Percentiles rank a stretch among this genome's conserved stretches.
Conservation (phyloP, 1,140 invertebrate species). For the Macrobrachium nipponense region DNA sequence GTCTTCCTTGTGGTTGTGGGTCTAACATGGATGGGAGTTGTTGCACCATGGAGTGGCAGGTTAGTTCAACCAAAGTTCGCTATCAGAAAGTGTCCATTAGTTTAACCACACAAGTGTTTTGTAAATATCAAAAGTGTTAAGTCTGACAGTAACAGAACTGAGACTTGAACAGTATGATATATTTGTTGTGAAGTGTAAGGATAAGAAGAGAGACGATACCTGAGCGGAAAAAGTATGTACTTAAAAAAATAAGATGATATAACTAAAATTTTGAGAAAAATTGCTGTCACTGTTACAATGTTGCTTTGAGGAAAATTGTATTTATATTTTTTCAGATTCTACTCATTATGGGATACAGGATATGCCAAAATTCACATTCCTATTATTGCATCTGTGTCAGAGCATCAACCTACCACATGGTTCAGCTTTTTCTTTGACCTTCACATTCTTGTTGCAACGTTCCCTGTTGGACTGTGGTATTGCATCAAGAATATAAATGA, state of each 20-base stretch:
- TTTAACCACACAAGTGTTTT: no score
- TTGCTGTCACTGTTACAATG: no score
- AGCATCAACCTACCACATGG: slow-evolving; percentile 99
- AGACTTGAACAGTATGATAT: no score
- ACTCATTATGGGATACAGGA: slow-evolving; percentile 99
- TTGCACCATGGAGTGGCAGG: slow-evolving; percentile 99
- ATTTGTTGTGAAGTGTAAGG: no score
- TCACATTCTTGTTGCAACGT: slow-evolving; percentile 96
- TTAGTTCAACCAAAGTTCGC: background rate
- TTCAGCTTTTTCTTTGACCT: slow-evolving; percentile 99
- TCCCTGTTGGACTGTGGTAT: slow-evolving; percentile 98
- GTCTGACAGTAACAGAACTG: no score
- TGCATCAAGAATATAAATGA: slow-evolving; percentile 98
- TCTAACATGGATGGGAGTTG: slow-evolving; percentile 91
- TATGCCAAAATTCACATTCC: slow-evolving; percentile 99
- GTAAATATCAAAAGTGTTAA: no score
- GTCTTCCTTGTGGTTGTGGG: slow-evolving; percentile 89
- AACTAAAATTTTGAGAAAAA: slow-evolving; percentile 7
- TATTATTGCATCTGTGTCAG: slow-evolving; percentile 99
- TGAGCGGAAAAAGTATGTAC: no score
- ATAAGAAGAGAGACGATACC: no score
- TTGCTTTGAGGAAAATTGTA: background rate
- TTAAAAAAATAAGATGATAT: no score
- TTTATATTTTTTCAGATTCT: slow-evolving; percentile 78
- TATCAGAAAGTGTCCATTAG: no score